Percentiles rank a stretch among this genome's conserved stretches.
Evolutionary conservation across 2,113 vertebrate species (phyloP).

Genomic region (Corapipo altera): DNA sequence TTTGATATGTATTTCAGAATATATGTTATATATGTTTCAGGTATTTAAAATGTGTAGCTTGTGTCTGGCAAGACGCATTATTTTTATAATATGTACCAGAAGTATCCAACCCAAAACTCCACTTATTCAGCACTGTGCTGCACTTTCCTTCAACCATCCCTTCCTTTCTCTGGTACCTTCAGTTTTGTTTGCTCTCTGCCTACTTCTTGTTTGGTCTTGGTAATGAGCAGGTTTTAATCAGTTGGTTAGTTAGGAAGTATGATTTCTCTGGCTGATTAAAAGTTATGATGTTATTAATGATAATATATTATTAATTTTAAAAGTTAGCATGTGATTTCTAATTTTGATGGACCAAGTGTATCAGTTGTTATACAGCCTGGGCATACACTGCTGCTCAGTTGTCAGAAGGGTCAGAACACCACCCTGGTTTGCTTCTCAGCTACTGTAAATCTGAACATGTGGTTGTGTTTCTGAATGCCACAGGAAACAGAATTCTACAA

Average conservation of each 20-base stretch:
- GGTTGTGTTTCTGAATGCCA: neutral
- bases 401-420: neutral
- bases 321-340: neutral
- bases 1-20: neutral
- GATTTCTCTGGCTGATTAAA: neutral
- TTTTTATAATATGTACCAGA: neutral
- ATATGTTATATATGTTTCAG: neutral
- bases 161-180: neutral
- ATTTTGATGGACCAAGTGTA: neutral
- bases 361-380: accelerated
- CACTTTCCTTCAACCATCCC: neutral
- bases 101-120: neutral
- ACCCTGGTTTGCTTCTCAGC: neutral
- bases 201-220: neutral
- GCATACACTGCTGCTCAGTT: accelerated
- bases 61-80: neutral
- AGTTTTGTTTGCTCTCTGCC: neutral
- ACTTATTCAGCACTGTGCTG: neutral
- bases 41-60: neutral
- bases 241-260: neutral
- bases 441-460: neutral
- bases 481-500: neutral
- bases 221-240: neutral
- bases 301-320: neutral
- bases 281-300: neutral